Conservation (phyloP, 2,888 invertebrate species). For the Ormyrus nitidulus region DNA sequence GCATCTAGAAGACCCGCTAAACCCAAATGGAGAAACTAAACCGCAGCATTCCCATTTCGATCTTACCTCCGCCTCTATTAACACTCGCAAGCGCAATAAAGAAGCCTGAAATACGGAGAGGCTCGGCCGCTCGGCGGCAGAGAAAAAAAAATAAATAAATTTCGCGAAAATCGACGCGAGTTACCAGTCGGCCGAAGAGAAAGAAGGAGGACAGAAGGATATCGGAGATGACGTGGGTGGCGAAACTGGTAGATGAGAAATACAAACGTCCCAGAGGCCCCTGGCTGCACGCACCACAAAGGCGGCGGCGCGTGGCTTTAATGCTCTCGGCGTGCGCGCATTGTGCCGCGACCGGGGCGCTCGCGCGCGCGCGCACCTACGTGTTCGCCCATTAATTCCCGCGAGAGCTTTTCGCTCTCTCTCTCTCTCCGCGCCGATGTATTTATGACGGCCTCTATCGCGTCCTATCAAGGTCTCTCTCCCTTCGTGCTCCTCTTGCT, state of each 20-base stretch:
- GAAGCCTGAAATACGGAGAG: background rate
- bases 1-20: background rate
- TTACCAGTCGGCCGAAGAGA: background rate
- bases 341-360: constrained; percentile 7
- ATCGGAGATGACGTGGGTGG: constrained; percentile 64
- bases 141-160: background rate
- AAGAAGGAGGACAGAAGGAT: background rate
- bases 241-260: constrained; percentile 72
- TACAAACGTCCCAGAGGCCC: constrained; percentile 65
- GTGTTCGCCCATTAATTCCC: constrained; percentile 50
- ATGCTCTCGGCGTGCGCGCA: constrained; percentile 27
- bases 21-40: background rate
- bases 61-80: background rate
- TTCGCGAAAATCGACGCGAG: background rate
- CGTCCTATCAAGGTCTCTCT: constrained; percentile 30
- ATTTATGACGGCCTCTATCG: constrained; percentile 50
- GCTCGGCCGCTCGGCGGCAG: background rate
- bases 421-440: constrained; percentile 4
- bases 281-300: constrained; percentile 52
- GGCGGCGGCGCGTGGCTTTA: constrained; percentile 48
- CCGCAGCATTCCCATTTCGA: constrained; percentile 1
- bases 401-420: background rate
- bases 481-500: no score
- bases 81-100: background rate
- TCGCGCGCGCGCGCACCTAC: constrained; percentile 36